Evolutionary conservation across 64 coral and sea anemone species (phyloP), one percentile per base, ranked within the genome.

Genomic region (Montipora sp.): DNA sequence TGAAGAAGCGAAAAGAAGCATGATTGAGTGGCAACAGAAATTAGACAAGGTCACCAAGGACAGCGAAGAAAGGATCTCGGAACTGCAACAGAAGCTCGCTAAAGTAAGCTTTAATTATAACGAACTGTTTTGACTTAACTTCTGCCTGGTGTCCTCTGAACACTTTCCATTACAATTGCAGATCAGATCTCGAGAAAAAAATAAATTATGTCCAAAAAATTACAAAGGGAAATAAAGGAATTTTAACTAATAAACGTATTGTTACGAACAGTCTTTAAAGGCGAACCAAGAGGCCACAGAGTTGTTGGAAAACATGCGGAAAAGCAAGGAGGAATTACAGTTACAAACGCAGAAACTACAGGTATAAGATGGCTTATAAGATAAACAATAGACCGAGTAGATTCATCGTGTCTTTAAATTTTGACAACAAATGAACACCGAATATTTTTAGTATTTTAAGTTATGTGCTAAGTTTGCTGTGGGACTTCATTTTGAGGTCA

Each of bases 21-120:
- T 97, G 95, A 80, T 83, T 15, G 95, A 94, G 58, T 97, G 95
- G 95, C 95, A 97, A 44, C 80, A 73, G 14, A 97, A 97, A 69
- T 73, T 97, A 16, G 92, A 94, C 61, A 97, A 94, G 73, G 95
- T 97, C 23, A 92, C 92, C 12, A 85, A 89, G 5, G 95, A 97
- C 77, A 94, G 95, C 69, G 87, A 97, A 51, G 36, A 78, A 48
- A 87, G 95, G 43, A 97, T 97, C 13, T 72, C 57, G 48, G 95
- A 97, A 83, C 81, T 97, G 19, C 92, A 94, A 16, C 89, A 92
- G 7, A 97, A 94, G 47, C 48, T 97, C 5, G 59, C 81, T 0
- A 94, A 97, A 85, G 95, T 96, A 91, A 48, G 51, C 36, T 36
- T 36, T 36, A 2, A 36, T 36, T 36, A 36, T 36, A 36, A 36